Evolutionary conservation across 2,888 invertebrate species (phyloP), one percentile per base, ranked within the genome.

Genomic region (Epinotia demarniana): DNA sequence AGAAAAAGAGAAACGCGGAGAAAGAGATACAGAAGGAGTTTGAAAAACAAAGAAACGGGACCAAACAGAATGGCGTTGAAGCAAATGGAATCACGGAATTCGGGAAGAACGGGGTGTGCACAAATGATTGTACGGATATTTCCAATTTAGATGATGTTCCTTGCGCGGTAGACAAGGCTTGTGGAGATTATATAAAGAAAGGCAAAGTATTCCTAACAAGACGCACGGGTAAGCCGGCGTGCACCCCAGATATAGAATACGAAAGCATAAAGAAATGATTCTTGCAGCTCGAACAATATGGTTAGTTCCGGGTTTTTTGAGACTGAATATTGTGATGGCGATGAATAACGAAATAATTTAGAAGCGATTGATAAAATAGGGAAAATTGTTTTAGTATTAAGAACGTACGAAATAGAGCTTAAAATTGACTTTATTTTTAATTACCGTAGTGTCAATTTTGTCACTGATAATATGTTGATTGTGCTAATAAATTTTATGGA

Each of bases 301-400:
- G 81, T 81, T 86, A 88, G 83, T 81, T 80, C 80, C 85, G 85
- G 87, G 89, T 84, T 84, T 83, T 60, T 86, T 90, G 93, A 93
- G 93, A 93, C 93, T 93, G 93, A 93, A 88, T 89, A 85, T 87
- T 92, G 91, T 92, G 90, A 91, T 90, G 90, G 86, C 80, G 83
- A 85, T 82, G 84, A 71, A 68, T 46, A 77, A 73, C 55, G 69
- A 73, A 60, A 71, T 77, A 77, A 60, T 66, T 66, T 71, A 73
- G 53, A 64, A 62, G 70, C 66, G 71, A 76, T 73, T 73, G 75
- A 69, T 75, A 64, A 75, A 70, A 72, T 70, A 63, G 71, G 64
- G 58, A 70, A 75, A 76, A 69, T 77, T 77, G 72, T 72, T 71
- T 73, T 71, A 77, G 33, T 61, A 73, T 63, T 75, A 73, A 62